Evolutionary conservation across 2,888 invertebrate species (phyloP).

Genomic region (Drosophila paranaensis): DNA sequence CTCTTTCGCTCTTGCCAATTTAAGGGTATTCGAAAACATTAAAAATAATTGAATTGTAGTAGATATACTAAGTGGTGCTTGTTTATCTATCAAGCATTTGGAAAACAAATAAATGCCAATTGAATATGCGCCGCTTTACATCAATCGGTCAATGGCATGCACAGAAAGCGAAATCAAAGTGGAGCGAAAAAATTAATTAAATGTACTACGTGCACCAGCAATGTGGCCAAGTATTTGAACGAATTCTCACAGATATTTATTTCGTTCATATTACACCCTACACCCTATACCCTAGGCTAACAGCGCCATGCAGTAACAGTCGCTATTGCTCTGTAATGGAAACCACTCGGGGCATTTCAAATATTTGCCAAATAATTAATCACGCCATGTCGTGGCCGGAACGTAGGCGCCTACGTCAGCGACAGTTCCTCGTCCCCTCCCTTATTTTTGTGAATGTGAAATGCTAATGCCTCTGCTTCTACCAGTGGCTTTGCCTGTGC

Average conservation of each 20-base stretch:
- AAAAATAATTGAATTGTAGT: constrained; percentile 46
- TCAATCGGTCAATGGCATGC: constrained; percentile 35
- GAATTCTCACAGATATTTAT: constrained; percentile 29
- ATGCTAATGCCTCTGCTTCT: constrained; percentile 29
- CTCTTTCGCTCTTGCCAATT: too few relatives aligned
- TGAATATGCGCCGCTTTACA: constrained; percentile 31
- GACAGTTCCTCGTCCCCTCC: constrained; percentile 1
- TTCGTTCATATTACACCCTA: constrained; percentile 6
- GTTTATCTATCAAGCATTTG: constrained; percentile 41
- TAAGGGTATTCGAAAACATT: not conserved
- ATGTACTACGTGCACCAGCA: constrained; percentile 22
- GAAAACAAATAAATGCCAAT: constrained; percentile 34
- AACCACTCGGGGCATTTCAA: constrained; percentile 59
- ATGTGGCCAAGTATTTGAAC: constrained; percentile 31
- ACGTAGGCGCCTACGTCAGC: constrained; percentile 43
- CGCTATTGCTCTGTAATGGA: constrained; percentile 42
- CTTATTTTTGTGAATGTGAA: not conserved
- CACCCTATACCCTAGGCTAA: not conserved
- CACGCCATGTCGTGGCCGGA: constrained; percentile 62
- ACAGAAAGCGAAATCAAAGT: constrained; percentile 46
- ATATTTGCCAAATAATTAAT: constrained; percentile 78
- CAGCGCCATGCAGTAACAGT: not conserved
- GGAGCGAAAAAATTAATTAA: constrained; percentile 67
- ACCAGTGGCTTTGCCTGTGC: constrained; percentile 29
- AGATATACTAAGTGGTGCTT: constrained; percentile 41